Evolutionary conservation across 2,113 vertebrate species (phyloP).

Genomic region (Myrmophylax atrothorax): DNA sequence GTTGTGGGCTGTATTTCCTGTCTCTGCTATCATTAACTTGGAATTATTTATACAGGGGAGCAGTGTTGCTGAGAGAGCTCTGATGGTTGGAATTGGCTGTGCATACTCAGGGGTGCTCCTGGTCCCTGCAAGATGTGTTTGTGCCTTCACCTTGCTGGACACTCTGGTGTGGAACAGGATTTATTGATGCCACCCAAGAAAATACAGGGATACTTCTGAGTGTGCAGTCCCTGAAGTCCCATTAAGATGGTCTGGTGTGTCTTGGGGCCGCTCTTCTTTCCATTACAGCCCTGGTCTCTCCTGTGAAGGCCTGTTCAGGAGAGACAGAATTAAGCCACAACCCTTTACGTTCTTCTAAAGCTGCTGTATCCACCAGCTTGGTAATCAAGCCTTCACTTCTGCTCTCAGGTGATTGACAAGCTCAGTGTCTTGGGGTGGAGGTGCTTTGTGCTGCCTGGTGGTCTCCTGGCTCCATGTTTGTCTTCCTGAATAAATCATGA

Average conservation of each 20-base stretch:
- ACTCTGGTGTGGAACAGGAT: background rate
- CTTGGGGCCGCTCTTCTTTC: background rate
- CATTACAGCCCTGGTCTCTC: background rate
- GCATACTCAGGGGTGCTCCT: background rate
- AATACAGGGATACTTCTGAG: background rate
- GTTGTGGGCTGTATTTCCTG: background rate
- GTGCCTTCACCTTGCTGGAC: background rate
- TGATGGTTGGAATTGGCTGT: background rate
- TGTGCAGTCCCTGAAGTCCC: background rate
- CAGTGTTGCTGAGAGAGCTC: background rate
- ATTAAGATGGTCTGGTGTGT: background rate
- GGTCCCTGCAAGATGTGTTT: background rate
- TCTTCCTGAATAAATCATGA: conserved; percentile 63
- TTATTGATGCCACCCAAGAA: background rate
- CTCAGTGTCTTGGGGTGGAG: conserved; percentile 29
- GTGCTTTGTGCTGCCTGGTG: background rate
- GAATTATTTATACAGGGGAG: background rate
- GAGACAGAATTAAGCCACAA: background rate
- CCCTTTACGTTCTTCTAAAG: background rate
- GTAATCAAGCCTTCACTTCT: background rate
- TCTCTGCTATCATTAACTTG: background rate
- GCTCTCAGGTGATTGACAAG: background rate
- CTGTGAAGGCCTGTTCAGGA: background rate
- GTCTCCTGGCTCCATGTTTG: background rate
- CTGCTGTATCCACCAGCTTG: background rate